Conservation (phyloP, 1,140 invertebrate species). For the Helicoverpa zea region DNA sequence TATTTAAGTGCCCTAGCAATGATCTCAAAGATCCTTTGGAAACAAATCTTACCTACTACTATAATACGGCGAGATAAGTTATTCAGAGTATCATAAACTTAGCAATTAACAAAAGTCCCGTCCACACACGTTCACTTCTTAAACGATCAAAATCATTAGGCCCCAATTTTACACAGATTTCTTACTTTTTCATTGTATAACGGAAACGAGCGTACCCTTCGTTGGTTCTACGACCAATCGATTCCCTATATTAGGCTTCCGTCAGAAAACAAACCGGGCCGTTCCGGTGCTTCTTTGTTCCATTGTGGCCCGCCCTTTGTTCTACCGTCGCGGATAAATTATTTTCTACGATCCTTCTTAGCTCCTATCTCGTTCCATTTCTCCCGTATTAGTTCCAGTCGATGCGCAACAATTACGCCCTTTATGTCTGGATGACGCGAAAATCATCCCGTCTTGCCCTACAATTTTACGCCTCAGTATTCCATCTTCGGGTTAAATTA, state of each 20-base stretch:
- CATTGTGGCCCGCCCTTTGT: constrained; percentile 79
- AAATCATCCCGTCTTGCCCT: constrained; percentile 78
- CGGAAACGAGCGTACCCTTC: constrained; percentile 69
- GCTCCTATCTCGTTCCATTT: constrained; percentile 82
- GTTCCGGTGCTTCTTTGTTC: constrained; percentile 77
- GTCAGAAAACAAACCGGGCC: constrained; percentile 78
- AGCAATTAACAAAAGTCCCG: neutral
- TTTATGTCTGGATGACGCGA: constrained; percentile 84
- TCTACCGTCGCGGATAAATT: constrained; percentile 74
- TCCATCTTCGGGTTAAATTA: constrained; percentile 70
- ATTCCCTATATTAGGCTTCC: constrained; percentile 78
- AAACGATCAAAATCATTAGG: constrained; percentile 54
- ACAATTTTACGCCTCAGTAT: constrained; percentile 82
- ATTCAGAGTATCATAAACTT: neutral
- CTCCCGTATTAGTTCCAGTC: constrained; percentile 84
- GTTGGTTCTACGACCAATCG: constrained; percentile 74
- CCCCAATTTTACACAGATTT: constrained; percentile 58
- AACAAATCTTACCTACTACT: too few species aligned
- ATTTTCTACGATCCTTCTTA: constrained; percentile 80
- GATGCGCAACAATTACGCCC: constrained; percentile 84
- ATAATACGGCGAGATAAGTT: too few species aligned
- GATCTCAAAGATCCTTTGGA: too few species aligned
- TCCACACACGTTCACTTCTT: too few species aligned
- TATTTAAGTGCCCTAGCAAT: too few species aligned
- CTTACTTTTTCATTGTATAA: constrained; percentile 65